These are phyloP conservation scores for Geopemphigus sp. DNA, from an alignment of 1,140 invertebrate species.

Conservation along the genomic window DNA sequence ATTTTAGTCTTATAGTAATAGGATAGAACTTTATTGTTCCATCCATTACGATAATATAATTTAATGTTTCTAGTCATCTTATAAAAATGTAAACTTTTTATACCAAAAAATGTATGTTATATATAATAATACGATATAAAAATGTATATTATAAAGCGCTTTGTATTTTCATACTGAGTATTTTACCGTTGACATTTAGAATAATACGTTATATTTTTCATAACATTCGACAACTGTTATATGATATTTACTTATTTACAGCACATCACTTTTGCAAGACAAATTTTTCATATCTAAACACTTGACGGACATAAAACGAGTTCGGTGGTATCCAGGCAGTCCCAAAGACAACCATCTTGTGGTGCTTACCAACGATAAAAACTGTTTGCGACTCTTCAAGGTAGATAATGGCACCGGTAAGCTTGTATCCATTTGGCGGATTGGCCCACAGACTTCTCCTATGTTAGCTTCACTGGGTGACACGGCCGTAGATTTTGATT, in stretches of 20 bases:
- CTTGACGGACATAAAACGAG: conserved; percentile 57
- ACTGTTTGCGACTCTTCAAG: conserved; percentile 57
- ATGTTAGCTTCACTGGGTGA: conserved; percentile 71
- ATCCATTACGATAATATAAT: too few species aligned
- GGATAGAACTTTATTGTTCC: too few species aligned
- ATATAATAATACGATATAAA: too few species aligned
- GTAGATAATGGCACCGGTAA: conserved; percentile 27
- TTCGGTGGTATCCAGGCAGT: conserved; percentile 81
- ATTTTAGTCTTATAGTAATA: too few species aligned
- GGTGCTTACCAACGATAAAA: conserved; percentile 78
- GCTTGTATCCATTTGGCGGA: conserved; percentile 60
- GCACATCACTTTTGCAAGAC: conserved; percentile 62
- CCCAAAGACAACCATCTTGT: conserved; percentile 71
- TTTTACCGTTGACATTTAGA: too few species aligned
- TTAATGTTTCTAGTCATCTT: too few species aligned
- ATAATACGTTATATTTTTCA: too few species aligned
- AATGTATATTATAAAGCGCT: too few species aligned
- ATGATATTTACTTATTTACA: conserved; percentile 11
- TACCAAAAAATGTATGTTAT: too few species aligned
- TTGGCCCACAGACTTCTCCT: conserved; percentile 59
- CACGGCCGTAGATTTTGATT: conserved; percentile 79
- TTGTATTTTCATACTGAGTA: too few species aligned
- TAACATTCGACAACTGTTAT: too few species aligned
- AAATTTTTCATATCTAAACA: conserved; percentile 61
- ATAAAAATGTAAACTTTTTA: too few species aligned